Base-by-base conservation (phyloP, 2,113 vertebrate species). In the Clupea harengus region DNA sequence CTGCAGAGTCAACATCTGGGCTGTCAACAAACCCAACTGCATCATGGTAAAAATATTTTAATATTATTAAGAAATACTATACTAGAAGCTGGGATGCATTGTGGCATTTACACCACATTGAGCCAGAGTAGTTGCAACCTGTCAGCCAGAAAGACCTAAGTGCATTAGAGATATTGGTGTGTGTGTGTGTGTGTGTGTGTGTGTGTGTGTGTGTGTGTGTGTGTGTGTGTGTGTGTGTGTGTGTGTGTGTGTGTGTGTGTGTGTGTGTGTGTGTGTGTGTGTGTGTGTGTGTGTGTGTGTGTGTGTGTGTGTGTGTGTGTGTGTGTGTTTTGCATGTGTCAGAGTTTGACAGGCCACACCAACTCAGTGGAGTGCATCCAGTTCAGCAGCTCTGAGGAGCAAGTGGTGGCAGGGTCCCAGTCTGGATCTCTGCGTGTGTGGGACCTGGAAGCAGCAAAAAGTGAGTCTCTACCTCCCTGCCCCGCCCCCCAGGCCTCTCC, bases 361-460 rank as follows among this genome's bases (percentile, higher is more conserved):
- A 96, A 92, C 0, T 96, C 97, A 0, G 96, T 99, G 6, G 97
- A 98, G 92, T 98, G 97, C 5, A 95, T 99, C 7, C 96, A 97
- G 87, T 97, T 99, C 92, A 99, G 96, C 85, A 89, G 86, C 0
- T 96, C 96, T 0, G 98, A 99, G 92, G 97, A 99, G 84, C 96
- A 98, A 88, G 96, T 99, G 2, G 96, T 97, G 22, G 96, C 98
- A 0, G 98, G 98, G 13, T 99, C 98, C 3, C 97, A 97, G 89
- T 99, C 98, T 0, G 98, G 98, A 45, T 98, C 98, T 47, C 95
- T 99, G 88, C 95, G 97, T 1, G 93, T 99, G 81, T 99, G 98
- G 98, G 98, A 99, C 91, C 94, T 99, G 93, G 97, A 99, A 94
- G 98, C 98, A 88, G 98, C 97, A 81, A 99, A 98, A 95, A 97